Conservation (phyloP, 1,140 invertebrate species). For the Diachasma alloeum region DNA sequence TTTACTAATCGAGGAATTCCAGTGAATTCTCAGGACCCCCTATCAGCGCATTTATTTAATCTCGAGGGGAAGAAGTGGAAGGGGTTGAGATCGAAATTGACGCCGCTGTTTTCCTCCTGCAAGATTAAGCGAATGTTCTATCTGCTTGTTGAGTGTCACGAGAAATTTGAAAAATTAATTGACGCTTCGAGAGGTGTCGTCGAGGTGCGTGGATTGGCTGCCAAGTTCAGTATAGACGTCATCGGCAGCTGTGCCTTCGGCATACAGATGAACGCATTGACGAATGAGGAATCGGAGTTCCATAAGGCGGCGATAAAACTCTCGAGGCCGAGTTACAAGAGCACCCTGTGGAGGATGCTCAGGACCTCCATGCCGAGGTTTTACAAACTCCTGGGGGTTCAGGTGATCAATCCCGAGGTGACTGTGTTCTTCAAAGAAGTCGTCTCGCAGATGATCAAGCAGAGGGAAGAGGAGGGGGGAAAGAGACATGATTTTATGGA, state of each 20-base stretch:
- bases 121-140: conserved; percentile 68
- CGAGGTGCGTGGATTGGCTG: conserved; percentile 61
- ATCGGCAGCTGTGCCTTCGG: conserved; percentile 70
- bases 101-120: conserved; percentile 66
- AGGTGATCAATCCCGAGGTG: conserved; percentile 62
- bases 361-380: conserved; percentile 47
- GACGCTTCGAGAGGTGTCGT: conserved; percentile 25
- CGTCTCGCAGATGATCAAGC: conserved; percentile 66
- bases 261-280: conserved; percentile 67
- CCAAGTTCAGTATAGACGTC: conserved; percentile 68
- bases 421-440: conserved; percentile 66
- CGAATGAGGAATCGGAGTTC: conserved; percentile 61
- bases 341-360: conserved; percentile 55
- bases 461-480: conserved; percentile 61
- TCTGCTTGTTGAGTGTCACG: conserved; percentile 57
- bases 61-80: conserved; percentile 65
- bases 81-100: conserved; percentile 62
- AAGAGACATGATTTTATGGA: conserved; percentile 70
- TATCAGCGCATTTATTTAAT: conserved; percentile 57
- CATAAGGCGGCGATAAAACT: conserved; percentile 49
- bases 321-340: conserved; percentile 62
- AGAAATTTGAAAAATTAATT: conserved; percentile 36
- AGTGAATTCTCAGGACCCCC: conserved; percentile 51
- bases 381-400: conserved; percentile 57
- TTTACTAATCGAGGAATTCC: conserved; percentile 63